Evolutionary conservation across 2,888 invertebrate species (phyloP).

Genomic region (Sarcophaga variegata): DNA sequence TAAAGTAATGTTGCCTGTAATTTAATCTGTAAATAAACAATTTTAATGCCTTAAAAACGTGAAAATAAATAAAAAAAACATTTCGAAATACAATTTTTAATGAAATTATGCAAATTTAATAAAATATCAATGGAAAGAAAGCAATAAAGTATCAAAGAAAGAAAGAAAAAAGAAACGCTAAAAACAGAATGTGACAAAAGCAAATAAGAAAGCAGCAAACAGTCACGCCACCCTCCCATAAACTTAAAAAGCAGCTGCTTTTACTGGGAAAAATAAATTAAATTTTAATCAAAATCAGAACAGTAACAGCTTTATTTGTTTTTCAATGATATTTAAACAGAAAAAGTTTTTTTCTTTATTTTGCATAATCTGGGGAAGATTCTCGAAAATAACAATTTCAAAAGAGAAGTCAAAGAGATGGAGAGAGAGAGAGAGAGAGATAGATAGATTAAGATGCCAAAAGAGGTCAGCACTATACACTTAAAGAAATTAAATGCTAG

Average conservation of each 20-base stretch:
- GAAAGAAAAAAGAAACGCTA: not conserved
- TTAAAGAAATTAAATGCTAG: too few relatives aligned
- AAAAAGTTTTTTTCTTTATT: not conserved
- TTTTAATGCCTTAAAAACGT: slow-evolving; percentile 27
- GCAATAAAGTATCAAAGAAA: not conserved
- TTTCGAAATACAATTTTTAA: not conserved
- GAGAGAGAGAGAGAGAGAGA: too few relatives aligned
- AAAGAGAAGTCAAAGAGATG: not conserved
- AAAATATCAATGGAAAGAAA: not conserved
- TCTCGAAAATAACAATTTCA: too few relatives aligned
- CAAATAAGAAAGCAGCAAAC: slow-evolving; percentile 4
- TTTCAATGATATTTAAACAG: not conserved
- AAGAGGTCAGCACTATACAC: too few relatives aligned
- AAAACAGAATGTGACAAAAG: not conserved
- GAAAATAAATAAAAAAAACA: not conserved
- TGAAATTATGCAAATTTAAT: slow-evolving; percentile 51
- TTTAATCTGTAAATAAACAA: slow-evolving; percentile 47
- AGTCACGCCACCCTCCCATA: not conserved
- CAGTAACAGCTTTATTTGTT: slow-evolving; percentile 38
- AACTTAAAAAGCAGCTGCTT: slow-evolving; percentile 26
- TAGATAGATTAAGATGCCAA: too few relatives aligned
- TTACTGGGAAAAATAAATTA: not conserved
- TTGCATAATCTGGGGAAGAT: too few relatives aligned
- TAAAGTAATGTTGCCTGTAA: slow-evolving; percentile 11
- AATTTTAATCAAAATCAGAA: not conserved